Evolutionary conservation across 2,797 vertebrate species (phyloP).

Genomic region (Ctenosaura bakeri): DNA sequence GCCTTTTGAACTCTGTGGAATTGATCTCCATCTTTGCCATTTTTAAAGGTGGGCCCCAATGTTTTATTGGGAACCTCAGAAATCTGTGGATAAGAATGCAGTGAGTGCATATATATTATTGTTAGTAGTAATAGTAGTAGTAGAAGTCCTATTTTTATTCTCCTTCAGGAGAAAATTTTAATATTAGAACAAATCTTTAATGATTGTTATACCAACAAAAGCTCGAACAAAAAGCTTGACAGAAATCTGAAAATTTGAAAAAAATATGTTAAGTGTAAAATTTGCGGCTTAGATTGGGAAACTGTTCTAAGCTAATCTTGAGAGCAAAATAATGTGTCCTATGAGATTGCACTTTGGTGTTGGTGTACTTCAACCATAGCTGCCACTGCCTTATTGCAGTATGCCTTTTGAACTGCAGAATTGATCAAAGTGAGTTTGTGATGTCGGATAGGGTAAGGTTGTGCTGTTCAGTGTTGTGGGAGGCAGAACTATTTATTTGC

Average conservation of each 20-base stretch:
- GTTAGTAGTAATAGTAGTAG: not conserved
- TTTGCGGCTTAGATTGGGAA: not conserved
- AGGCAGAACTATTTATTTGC: not conserved
- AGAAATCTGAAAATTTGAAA: too few species aligned
- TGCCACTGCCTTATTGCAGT: not conserved
- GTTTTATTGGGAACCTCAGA: slow-evolving; percentile 43
- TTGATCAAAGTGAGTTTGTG: not conserved
- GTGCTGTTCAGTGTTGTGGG: not conserved
- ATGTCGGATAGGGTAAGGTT: not conserved
- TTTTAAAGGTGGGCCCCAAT: slow-evolving; percentile 34
- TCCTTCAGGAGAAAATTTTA: not conserved
- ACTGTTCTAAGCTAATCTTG: not conserved
- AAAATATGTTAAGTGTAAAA: not conserved
- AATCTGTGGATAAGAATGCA: slow-evolving; percentile 39
- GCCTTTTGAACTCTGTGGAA: not conserved
- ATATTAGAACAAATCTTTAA: not conserved
- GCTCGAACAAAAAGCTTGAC: not conserved
- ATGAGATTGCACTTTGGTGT: not conserved
- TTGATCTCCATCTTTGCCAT: slow-evolving; percentile 34
- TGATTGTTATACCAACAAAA: not conserved
- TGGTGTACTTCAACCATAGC: not conserved
- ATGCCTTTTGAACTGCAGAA: not conserved
- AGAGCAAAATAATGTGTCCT: too few species aligned
- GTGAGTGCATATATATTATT: slow-evolving; percentile 36
- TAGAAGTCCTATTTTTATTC: not conserved